These are phyloP conservation scores for Anguilla anguilla DNA, from an alignment of 2,797 vertebrate genomes.

Conservation along the genomic window DNA sequence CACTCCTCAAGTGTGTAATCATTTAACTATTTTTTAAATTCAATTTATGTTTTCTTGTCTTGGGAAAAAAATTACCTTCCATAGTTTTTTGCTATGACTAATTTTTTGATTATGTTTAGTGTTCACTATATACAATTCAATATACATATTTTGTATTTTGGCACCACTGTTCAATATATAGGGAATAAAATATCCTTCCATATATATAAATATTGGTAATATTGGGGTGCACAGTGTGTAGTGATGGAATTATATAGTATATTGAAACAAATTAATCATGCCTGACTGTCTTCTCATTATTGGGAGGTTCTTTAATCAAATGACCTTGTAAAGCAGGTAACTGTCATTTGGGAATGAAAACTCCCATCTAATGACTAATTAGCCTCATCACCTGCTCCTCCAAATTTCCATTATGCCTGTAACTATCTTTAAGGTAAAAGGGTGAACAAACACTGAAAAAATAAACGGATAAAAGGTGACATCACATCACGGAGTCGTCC, in stretches of 20 bases:
- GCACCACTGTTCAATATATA: not conserved
- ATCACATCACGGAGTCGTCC: conserved; percentile 64
- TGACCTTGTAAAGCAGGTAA: conserved; percentile 81
- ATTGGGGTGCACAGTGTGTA: not conserved
- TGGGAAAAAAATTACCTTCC: not conserved
- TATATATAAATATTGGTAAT: conserved; percentile 34
- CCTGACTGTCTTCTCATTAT: conserved; percentile 72
- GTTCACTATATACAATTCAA: not conserved
- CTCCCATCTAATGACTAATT: conserved; percentile 81
- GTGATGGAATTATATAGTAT: conserved; percentile 56
- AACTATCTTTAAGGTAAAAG: conserved; percentile 72
- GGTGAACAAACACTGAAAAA: conserved; percentile 65
- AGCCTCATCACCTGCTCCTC: conserved; percentile 77
- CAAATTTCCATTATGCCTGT: conserved; percentile 72
- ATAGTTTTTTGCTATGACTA: not conserved
- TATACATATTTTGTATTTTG: not conserved
- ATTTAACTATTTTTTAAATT: not conserved
- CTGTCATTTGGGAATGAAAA: conserved; percentile 78
- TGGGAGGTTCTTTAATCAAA: conserved; percentile 79
- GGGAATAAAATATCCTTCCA: conserved; percentile 35
- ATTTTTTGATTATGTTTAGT: not conserved
- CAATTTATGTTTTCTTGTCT: not conserved
- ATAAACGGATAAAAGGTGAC: conserved; percentile 47
- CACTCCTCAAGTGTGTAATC: not conserved
- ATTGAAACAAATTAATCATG: conserved; percentile 71